A percentile compares a stretch with the other conserved stretches of the same genome.
Conservation (phyloP, 2,888 invertebrate species). For the Chorisops tibialis region DNA sequence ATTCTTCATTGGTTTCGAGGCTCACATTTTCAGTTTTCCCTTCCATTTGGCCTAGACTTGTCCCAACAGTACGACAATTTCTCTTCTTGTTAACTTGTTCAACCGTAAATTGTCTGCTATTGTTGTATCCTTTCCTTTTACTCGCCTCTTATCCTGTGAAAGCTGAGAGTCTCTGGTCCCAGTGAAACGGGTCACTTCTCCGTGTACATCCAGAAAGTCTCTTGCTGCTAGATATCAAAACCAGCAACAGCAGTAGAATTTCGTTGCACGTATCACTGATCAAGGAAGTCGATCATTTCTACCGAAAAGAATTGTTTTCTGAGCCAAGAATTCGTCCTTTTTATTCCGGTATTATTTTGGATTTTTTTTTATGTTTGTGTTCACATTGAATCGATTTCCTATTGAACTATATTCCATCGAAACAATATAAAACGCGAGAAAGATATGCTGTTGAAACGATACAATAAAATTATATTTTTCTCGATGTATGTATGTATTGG, state of each 20-base stretch:
- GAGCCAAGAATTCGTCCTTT: slow-evolving; percentile 1
- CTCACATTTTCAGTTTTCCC: no score
- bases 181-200: slow-evolving; percentile 21
- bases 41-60: no score
- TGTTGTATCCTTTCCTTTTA: slow-evolving; percentile 16
- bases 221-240: no score
- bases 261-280: neutral
- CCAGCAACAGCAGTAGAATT: neutral
- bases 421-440: no score
- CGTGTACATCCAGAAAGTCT: neutral
- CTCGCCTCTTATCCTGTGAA: slow-evolving; percentile 4
- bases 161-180: neutral
- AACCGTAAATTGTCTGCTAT: slow-evolving; percentile 29
- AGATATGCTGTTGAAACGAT: no score
- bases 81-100: slow-evolving; percentile 28
- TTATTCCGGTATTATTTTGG: no score
- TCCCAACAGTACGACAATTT: neutral
- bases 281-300: slow-evolving; percentile 6
- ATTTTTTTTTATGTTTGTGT: no score
- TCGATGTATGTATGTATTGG: no score
- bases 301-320: neutral
- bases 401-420: no score
- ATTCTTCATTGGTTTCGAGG: no score
- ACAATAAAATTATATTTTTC: no score
- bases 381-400: no score